These are phyloP conservation scores for Cepaea hortensis DNA, from an alignment of 2,888 invertebrate genomes.

Conservation along the genomic window DNA sequence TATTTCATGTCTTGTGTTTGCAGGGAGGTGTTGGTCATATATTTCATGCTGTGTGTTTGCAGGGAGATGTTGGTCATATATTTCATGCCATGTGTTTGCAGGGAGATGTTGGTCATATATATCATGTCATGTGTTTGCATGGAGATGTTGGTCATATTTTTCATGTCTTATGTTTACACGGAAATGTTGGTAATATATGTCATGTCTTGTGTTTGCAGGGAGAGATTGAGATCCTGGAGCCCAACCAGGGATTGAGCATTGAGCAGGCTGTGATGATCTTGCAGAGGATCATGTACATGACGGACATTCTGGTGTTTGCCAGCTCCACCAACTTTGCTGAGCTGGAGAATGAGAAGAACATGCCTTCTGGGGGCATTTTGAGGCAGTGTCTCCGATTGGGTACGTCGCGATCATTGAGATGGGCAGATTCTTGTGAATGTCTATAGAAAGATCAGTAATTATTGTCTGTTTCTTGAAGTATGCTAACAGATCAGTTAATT, in stretches of 20 bases:
- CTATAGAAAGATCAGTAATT: too few relatives aligned
- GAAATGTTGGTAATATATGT: neutral
- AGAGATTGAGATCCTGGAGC: conserved; percentile 97
- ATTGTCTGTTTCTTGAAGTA: too few relatives aligned
- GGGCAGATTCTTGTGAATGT: too few relatives aligned
- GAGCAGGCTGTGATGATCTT: conserved; percentile 98
- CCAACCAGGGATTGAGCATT: conserved; percentile 98
- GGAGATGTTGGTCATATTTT: neutral
- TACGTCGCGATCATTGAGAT: conserved; percentile 56
- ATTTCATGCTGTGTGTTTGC: neutral
- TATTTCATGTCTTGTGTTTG: too few relatives aligned
- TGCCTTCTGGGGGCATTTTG: conserved; percentile 99
- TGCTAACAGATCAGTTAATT: too few relatives aligned
- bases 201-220: conserved; percentile 82
- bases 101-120: neutral
- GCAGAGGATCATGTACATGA: conserved; percentile 98
- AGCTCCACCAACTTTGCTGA: conserved; percentile 98
- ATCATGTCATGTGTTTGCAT: neutral
- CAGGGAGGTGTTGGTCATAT: too few relatives aligned
- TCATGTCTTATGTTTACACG: neutral
- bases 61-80: neutral
- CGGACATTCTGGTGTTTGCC: conserved; percentile 98
- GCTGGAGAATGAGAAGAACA: conserved; percentile 98
- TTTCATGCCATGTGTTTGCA: neutral
- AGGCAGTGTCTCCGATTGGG: conserved; percentile 93